Evolutionary conservation across 2,797 vertebrate genomes (phyloP).

Genomic region (Neostethus bicornis): DNA sequence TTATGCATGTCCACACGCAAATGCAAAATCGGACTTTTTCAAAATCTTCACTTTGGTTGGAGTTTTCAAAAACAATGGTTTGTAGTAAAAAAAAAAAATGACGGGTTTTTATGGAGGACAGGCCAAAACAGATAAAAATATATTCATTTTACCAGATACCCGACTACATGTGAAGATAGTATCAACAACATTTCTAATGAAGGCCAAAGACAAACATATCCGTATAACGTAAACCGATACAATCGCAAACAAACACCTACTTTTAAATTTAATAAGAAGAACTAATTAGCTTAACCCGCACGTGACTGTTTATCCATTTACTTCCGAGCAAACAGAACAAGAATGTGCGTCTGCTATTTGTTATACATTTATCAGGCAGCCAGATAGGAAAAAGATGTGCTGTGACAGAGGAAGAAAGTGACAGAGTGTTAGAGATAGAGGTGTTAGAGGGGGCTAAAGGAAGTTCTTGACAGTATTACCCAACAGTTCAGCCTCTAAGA

Average conservation of each 20-base stretch:
- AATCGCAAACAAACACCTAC: neutral
- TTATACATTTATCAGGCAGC: constrained; percentile 9
- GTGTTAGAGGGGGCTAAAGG: neutral
- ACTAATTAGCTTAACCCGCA: constrained; percentile 1
- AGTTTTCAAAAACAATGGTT: too few species aligned
- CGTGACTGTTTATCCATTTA: constrained; percentile 14
- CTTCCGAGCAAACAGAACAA: constrained; percentile 10
- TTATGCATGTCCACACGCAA: too few species aligned
- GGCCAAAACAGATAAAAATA: too few species aligned
- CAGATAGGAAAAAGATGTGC: constrained; percentile 21
- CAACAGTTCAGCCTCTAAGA: constrained; percentile 38
- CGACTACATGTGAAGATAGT: neutral
- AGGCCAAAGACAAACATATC: neutral
- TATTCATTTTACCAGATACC: too few species aligned
- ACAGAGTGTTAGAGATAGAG: neutral
- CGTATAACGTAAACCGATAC: constrained; percentile 7
- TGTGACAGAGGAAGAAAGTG: constrained; percentile 10
- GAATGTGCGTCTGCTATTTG: constrained; percentile 4
- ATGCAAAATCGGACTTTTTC: too few species aligned
- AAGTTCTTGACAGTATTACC: constrained; percentile 48
- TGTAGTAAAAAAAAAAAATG: too few species aligned
- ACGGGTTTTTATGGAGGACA: too few species aligned
- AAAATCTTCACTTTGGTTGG: too few species aligned
- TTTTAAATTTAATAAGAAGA: constrained; percentile 4
- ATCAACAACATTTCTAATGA: neutral